A percentile compares a stretch with the other conserved stretches of the same genome.
Conservation (phyloP, 1,140 invertebrate genomes). For the Danaus plexippus region DNA sequence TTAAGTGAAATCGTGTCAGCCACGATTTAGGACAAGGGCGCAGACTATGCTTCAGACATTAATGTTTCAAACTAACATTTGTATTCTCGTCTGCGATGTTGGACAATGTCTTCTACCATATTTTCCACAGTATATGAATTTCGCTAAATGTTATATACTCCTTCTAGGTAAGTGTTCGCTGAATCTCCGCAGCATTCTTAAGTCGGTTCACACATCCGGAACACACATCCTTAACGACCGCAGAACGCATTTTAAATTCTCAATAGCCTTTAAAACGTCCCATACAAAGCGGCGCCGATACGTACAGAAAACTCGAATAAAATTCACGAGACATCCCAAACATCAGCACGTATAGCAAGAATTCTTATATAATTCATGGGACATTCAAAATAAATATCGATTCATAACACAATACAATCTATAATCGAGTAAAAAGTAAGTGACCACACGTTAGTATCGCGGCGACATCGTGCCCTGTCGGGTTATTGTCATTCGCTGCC, state of each 20-base stretch:
- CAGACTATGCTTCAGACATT: too few species aligned
- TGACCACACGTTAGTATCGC: slow-evolving; percentile 50
- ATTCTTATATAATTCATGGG: slow-evolving; percentile 7
- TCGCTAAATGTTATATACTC: not conserved
- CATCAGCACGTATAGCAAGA: too few species aligned
- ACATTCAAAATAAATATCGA: slow-evolving; percentile 59
- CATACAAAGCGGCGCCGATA: too few species aligned
- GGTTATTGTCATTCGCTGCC: slow-evolving; percentile 49
- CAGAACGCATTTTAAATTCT: slow-evolving; percentile 55
- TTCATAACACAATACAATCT: slow-evolving; percentile 68
- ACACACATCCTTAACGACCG: slow-evolving; percentile 43
- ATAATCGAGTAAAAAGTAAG: slow-evolving; percentile 60
- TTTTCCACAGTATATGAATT: too few species aligned
- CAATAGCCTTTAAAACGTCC: slow-evolving; percentile 19
- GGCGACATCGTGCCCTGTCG: slow-evolving; percentile 42
- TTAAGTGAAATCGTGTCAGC: slow-evolving; percentile 3
- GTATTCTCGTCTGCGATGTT: too few species aligned
- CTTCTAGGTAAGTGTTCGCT: slow-evolving; percentile 32
- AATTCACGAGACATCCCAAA: slow-evolving; percentile 27
- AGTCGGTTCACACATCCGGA: slow-evolving; percentile 22
- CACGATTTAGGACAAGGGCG: not conserved
- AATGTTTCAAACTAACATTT: too few species aligned
- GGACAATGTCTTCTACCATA: too few species aligned
- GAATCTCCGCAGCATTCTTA: slow-evolving; percentile 9
- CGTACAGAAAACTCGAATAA: slow-evolving; percentile 34